Base-by-base conservation (phyloP, 92 coral and sea anemone species). In the Diadumene lineata region DNA sequence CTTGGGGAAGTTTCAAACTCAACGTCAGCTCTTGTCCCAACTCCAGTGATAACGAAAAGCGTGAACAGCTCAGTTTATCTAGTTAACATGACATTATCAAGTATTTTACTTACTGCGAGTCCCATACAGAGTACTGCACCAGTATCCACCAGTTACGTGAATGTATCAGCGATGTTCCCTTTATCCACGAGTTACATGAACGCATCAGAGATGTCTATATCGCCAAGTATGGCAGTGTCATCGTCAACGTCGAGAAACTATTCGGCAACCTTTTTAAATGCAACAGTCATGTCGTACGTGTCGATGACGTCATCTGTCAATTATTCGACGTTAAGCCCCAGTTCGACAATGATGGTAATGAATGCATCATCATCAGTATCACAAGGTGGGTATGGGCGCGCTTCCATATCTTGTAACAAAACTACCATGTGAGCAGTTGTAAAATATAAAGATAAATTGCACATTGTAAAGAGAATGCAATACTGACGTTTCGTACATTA, bases 291-390 rank as follows among this genome's bases (percentile, higher is more conserved):
- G 64, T n/a, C 31, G 11, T 24, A 58, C 28, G 31, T 58, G 26
- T 23, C 64, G 6, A 7, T 58, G 31, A 58, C 64, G 26, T 26
- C 64, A 58, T 18, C 29, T 24, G 29, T 58, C 29, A 58, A 58
- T 58, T 31, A 26, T 58, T 18, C 64, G 6, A 27, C 63, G 19
- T 23, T 70, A 7, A 70, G 29, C 16, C 64, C 75, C 10, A 70
- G 22, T 60, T 70, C 75, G 19, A 70, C 75, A 50, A 48, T 70
- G 29, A 70, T 70, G 75, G 38, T 51, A 16, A 29, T 53, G 34
- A 70, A 53, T 50, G 44, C 7, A 27, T 70, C 75, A 19, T 70
- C 64, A 11, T 70, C 75, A 48, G 17, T 24, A 51, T 18, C 26
- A 18, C 64, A 28, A 38, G 48, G 48, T 38, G 48, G 48, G 48